Conservation (phyloP, 2,797 vertebrate species). For the Acanthurus tractus region DNA sequence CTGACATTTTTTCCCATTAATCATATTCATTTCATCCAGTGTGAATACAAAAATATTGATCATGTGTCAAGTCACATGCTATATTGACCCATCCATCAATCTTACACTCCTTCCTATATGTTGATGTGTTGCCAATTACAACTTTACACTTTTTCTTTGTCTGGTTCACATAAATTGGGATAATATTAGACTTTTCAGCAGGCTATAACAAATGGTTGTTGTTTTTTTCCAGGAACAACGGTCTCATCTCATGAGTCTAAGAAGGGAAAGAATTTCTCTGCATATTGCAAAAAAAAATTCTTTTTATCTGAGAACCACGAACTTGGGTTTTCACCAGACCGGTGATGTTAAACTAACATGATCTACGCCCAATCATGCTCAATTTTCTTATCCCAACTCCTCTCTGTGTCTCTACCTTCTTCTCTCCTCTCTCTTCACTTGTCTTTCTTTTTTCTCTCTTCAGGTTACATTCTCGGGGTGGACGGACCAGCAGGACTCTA, state of each 20-base stretch:
- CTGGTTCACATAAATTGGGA: background rate
- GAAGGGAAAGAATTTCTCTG: background rate
- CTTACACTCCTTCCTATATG: background rate
- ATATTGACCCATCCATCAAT: background rate
- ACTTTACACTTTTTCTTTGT: background rate
- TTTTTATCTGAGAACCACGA: background rate
- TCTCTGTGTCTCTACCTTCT: background rate
- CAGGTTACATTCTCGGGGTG: background rate
- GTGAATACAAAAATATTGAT: too few relatives aligned
- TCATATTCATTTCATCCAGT: too few relatives aligned
- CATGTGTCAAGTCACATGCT: too few relatives aligned
- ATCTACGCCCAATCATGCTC: background rate
- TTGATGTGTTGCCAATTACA: too few relatives aligned
- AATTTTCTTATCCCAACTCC: background rate
- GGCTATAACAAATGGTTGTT: background rate
- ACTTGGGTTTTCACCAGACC: background rate
- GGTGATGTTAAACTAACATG: constrained; percentile 5
- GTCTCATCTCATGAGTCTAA: background rate
- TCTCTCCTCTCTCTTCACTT: constrained; percentile 1
- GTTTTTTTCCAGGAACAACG: background rate
- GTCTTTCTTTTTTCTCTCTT: background rate
- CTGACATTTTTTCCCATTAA: too few relatives aligned
- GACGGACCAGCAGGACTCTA: constrained; percentile 4
- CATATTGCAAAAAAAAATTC: background rate
- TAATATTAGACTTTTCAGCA: too few relatives aligned